Percentiles rank a stretch among this genome's conserved stretches.
Evolutionary conservation across 1,140 invertebrate species (phyloP).

Genomic region (Amphibalanus amphitrite): DNA sequence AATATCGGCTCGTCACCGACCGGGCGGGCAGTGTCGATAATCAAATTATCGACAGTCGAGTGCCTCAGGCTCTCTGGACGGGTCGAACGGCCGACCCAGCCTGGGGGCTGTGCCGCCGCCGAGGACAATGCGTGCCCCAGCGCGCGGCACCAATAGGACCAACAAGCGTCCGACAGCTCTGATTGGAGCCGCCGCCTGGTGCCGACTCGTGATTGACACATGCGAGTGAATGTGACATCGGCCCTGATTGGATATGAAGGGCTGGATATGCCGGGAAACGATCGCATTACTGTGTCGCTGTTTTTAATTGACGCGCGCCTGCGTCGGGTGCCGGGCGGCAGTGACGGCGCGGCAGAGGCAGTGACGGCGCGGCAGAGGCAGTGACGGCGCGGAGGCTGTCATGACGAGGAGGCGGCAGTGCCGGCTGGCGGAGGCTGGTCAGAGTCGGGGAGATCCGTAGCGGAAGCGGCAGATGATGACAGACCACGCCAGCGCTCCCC

Average conservation of each 20-base stretch:
- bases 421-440: too few species aligned
- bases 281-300: not conserved
- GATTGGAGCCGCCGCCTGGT: not conserved
- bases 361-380: too few species aligned
- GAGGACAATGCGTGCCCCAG: not conserved
- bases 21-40: not conserved
- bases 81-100: too few species aligned
- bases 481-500: not conserved
- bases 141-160: not conserved
- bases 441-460: too few species aligned
- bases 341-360: too few species aligned
- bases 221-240: not conserved
- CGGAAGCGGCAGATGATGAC: too few species aligned
- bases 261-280: not conserved
- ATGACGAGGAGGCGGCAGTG: too few species aligned
- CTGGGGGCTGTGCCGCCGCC: too few species aligned
- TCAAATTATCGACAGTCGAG: not conserved
- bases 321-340: too few species aligned
- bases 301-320: not conserved
- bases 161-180: not conserved
- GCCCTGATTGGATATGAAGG: not conserved
- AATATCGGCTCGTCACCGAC: not conserved
- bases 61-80: not conserved
- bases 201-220: not conserved
- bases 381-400: too few species aligned